A percentile compares a stretch with the other conserved stretches of the same genome.
Evolutionary conservation across 2,113 vertebrate species (phyloP).

Genomic region (Laticauda laticaudata): DNA sequence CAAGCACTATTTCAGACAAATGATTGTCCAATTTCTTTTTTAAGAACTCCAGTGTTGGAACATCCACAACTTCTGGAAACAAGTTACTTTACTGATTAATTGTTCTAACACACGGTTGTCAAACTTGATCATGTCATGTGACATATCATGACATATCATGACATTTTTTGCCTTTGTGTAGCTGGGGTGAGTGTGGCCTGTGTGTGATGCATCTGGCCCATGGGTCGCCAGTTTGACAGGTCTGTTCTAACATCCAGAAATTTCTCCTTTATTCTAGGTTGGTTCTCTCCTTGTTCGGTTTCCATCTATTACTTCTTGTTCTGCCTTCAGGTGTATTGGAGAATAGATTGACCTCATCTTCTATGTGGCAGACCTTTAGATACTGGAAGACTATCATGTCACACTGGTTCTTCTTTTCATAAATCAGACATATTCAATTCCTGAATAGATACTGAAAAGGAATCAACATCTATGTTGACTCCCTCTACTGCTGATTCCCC

Average conservation of each 20-base stretch:
- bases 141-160: too few species aligned
- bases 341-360: neutral
- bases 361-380: neutral
- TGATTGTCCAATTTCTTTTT: too few species aligned
- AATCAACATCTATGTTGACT: neutral
- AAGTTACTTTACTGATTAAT: neutral
- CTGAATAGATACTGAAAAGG: neutral
- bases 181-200: too few species aligned
- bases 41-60: too few species aligned
- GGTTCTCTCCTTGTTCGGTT: neutral
- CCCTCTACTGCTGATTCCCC: neutral
- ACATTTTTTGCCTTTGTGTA: too few species aligned
- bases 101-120: neutral
- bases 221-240: too few species aligned
- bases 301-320: neutral
- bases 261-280: neutral
- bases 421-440: neutral
- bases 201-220: too few species aligned
- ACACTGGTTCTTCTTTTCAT: neutral
- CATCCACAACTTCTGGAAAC: too few species aligned
- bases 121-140: too few species aligned
- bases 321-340: neutral
- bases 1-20: too few species aligned
- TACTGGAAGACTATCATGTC: neutral
- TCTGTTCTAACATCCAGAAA: neutral